Percentiles rank a stretch among this genome's conserved stretches.
phyloP scores from a whole-genome alignment of 1,140 invertebrate species.

The Mizuhopecten yessoensis region DNA sequence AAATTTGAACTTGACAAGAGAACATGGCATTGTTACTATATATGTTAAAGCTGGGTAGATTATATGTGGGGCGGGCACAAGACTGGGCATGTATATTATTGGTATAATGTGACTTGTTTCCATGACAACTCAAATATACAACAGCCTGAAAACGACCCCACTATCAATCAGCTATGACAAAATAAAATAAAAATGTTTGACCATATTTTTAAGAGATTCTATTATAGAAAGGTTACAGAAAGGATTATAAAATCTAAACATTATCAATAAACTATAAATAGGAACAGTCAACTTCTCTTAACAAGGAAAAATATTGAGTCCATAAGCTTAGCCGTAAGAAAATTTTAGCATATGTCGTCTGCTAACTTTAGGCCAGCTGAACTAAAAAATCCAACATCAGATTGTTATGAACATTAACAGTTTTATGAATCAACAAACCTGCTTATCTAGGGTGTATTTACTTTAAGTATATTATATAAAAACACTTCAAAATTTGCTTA shows the following conservation, averaged over 20 bases:
- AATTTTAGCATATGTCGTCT: not conserved
- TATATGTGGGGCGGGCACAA: conserved; percentile 58
- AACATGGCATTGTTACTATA: conserved; percentile 61
- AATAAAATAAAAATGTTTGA: not conserved
- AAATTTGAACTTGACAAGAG: conserved; percentile 58
- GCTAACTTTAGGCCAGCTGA: not conserved
- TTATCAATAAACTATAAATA: not conserved
- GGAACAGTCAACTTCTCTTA: not conserved
- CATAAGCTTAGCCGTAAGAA: no score
- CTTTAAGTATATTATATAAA: not conserved
- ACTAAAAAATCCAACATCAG: no score
- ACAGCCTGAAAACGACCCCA: not conserved
- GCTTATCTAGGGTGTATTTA: not conserved
- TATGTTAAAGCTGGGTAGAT: conserved; percentile 56
- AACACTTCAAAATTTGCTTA: not conserved
- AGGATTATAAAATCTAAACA: not conserved
- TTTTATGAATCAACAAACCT: no score
- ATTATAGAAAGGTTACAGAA: not conserved
- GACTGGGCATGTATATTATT: conserved; percentile 63
- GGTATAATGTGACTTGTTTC: conserved; percentile 68
- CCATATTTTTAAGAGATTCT: not conserved
- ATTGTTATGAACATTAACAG: no score
- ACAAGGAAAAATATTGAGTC: no score
- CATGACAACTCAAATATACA: conserved; percentile 69
- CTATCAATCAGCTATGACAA: not conserved